Evolutionary conservation across 2,888 invertebrate genomes (phyloP).

Genomic region (Elaeidobius kamerunicus): DNA sequence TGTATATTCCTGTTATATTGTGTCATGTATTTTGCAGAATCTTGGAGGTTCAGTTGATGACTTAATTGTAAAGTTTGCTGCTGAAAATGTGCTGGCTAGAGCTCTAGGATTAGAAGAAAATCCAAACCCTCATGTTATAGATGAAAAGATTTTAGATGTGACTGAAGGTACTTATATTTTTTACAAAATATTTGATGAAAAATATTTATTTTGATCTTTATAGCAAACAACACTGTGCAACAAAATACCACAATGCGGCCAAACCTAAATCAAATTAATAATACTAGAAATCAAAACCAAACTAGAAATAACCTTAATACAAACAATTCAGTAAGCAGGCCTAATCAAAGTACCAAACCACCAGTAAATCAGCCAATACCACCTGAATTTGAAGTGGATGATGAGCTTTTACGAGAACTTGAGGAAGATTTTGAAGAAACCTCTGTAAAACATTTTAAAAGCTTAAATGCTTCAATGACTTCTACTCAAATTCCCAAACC

Average conservation of each 20-base stretch:
- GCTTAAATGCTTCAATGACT: not conserved
- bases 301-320: not conserved
- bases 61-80: constrained; percentile 55
- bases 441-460: constrained; percentile 3
- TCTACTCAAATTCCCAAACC: no score
- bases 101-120: constrained; percentile 56
- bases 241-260: not conserved
- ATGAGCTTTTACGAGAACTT: constrained; percentile 27
- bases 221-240: not conserved
- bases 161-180: constrained; percentile 11
- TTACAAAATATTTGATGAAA: not conserved
- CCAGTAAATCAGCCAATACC: constrained; percentile 4
- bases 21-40: constrained; percentile 39
- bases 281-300: not conserved
- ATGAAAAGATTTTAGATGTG: constrained; percentile 35
- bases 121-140: constrained; percentile 46
- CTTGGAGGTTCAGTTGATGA: constrained; percentile 73
- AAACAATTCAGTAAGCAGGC: not conserved
- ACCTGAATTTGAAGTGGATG: constrained; percentile 24
- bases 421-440: constrained; percentile 19
- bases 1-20: no score
- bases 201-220: constrained; percentile 2
- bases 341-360: not conserved
- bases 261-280: not conserved
- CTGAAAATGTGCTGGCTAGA: constrained; percentile 59